A percentile compares a stretch with the other conserved stretches of the same genome.
These are phyloP conservation scores for Malacosoma neustria DNA, from an alignment of 2,888 invertebrate genomes.

Conservation along the genomic window DNA sequence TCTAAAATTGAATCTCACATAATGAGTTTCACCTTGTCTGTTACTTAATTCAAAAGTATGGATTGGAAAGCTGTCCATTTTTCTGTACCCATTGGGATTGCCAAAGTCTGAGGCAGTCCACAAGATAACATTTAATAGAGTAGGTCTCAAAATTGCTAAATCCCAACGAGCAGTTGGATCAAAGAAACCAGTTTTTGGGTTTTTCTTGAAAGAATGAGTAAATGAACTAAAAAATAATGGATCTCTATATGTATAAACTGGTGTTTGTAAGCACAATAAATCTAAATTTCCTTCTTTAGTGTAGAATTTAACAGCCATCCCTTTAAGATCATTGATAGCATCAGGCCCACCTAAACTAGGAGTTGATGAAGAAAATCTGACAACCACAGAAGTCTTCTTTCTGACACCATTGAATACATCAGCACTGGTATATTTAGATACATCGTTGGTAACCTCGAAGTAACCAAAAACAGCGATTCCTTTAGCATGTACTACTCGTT, in stretches of 20 bases:
- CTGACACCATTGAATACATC: conserved; percentile 82
- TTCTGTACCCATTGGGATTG: conserved; percentile 89
- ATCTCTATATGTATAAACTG: conserved; percentile 91
- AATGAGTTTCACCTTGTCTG: conserved; percentile 78
- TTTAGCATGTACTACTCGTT: conserved; percentile 94
- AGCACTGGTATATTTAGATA: conserved; percentile 83
- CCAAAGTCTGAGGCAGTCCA: conserved; percentile 90
- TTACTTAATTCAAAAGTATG: conserved; percentile 93
- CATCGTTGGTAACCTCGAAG: conserved; percentile 88
- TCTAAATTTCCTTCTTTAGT: conserved; percentile 93
- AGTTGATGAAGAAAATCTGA: conserved; percentile 84
- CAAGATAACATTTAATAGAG: conserved; percentile 83
- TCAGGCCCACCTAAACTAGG: conserved; percentile 90
- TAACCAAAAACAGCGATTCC: conserved; percentile 90
- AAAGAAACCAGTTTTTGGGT: conserved; percentile 88
- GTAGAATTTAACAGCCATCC: conserved; percentile 92
- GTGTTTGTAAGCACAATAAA: conserved; percentile 88
- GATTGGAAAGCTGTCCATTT: conserved; percentile 93
- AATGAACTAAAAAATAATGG: conserved; percentile 88
- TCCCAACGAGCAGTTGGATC: conserved; percentile 93
- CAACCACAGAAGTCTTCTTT: conserved; percentile 83
- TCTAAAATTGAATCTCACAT: conserved; percentile 92
- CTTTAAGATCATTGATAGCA: conserved; percentile 87
- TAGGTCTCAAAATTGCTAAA: conserved; percentile 86
- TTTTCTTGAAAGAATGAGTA: conserved; percentile 92